Conservation (phyloP, 2,113 vertebrate genomes). For the Hippocampus barbouri region DNA sequence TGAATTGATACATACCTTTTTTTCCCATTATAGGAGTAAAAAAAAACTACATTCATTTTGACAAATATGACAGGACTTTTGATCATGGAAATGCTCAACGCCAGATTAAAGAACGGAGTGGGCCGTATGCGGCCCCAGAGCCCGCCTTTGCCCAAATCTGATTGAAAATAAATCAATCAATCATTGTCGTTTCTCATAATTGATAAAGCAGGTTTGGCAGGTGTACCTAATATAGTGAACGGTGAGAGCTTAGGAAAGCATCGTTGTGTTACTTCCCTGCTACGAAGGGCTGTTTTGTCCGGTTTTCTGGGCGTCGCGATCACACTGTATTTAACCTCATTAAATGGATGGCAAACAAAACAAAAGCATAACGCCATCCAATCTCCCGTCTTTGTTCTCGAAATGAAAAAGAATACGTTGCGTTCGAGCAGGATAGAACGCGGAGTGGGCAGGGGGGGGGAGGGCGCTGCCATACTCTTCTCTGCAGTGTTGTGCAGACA, state of each 20-base stretch:
- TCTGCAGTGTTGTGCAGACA: conserved; percentile 23
- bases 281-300: conserved; percentile 12
- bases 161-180: no score
- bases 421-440: conserved; percentile 23
- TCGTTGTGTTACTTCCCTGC: background rate
- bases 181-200: no score
- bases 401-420: conserved; percentile 10
- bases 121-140: no score
- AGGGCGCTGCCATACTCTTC: conserved; percentile 19
- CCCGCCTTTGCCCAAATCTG: no score
- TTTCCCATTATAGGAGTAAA: no score
- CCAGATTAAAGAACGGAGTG: no score
- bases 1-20: no score
- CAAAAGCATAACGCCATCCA: background rate
- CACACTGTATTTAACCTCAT: conserved; percentile 15
- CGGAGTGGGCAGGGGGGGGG: background rate
- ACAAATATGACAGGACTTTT: no score
- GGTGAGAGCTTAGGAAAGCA: background rate
- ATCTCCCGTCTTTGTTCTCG: background rate
- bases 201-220: background rate
- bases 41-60: no score
- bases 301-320: conserved; percentile 11
- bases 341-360: conserved; percentile 1
- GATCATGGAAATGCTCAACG: no score
- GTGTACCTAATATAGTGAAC: background rate